phyloP scores from a whole-genome alignment of 2,113 vertebrate species.

The Pholis gunnellus region DNA sequence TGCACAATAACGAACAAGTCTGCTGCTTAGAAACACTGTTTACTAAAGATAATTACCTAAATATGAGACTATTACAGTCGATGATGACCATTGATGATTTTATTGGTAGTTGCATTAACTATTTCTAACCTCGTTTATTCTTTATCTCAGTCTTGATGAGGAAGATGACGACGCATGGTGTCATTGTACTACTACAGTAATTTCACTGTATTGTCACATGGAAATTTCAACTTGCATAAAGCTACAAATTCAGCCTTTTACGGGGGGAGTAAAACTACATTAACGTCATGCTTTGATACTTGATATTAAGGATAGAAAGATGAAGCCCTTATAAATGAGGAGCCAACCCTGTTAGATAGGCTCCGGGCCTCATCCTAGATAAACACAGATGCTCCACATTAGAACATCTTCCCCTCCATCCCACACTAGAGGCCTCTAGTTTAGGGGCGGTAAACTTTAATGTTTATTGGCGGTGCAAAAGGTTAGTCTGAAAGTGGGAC shows the following conservation, averaged over 20 bases:
- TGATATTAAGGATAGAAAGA: neutral
- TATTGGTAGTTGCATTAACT: neutral
- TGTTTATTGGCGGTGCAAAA: slow-evolving; percentile 24
- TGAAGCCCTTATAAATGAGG: neutral
- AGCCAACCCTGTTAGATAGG: neutral
- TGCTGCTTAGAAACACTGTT: no score
- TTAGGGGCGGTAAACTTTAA: slow-evolving; percentile 23
- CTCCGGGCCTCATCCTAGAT: neutral
- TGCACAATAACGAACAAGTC: no score
- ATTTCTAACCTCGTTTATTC: neutral
- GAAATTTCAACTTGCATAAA: neutral
- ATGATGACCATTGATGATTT: neutral
- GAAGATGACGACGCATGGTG: neutral
- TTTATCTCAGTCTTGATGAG: neutral
- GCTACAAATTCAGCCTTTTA: no score
- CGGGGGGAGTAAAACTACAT: neutral
- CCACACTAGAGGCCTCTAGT: neutral
- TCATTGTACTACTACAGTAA: neutral
- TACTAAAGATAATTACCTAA: no score
- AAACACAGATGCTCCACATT: neutral
- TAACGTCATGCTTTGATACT: slow-evolving; percentile 4
- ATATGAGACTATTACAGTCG: neutral
- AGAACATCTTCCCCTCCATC: neutral
- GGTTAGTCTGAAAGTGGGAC: neutral
- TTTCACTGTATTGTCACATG: neutral